Evolutionary conservation across 2,888 invertebrate species (phyloP).

Genomic region (Neoitamus cyanurus): DNA sequence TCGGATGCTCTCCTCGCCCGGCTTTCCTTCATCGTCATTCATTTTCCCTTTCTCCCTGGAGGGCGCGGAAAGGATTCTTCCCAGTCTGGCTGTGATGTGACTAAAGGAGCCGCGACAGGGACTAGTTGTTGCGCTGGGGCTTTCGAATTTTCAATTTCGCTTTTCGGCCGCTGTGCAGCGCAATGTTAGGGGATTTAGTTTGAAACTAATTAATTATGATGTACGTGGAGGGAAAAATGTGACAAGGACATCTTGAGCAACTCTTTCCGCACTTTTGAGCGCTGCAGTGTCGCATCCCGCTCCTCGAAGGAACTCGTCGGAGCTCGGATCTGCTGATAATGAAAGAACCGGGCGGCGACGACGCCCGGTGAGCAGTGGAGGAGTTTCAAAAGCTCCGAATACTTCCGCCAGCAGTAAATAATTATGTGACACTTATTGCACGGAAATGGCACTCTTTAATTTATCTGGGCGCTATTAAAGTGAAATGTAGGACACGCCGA

Average conservation of each 20-base stretch:
- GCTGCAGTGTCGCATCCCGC: not conserved
- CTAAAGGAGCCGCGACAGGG: not conserved
- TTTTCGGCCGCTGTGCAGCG: not conserved
- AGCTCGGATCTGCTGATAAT: not conserved
- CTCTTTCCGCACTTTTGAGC: not conserved
- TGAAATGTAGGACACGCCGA: not conserved
- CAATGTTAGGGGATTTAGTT: not conserved
- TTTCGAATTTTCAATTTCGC: not conserved
- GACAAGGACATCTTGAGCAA: not conserved
- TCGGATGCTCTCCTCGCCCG: not conserved
- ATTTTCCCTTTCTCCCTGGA: not conserved
- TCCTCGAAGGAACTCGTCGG: not conserved
- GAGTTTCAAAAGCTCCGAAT: not conserved
- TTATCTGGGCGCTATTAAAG: not conserved
- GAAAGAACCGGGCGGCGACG: not conserved
- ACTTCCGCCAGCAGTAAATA: not conserved
- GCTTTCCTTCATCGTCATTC: not conserved
- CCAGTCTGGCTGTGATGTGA: not conserved
- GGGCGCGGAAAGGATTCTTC: not conserved
- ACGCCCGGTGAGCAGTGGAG: not conserved
- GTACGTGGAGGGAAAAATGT: not conserved
- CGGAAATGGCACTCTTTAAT: slow-evolving; percentile 5
- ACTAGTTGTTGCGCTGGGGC: not conserved
- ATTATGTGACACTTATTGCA: not conserved
- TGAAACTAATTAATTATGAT: not conserved